Evolutionary conservation across 2,888 invertebrate species (phyloP).

Genomic region (Orthonevra nobilis): DNA sequence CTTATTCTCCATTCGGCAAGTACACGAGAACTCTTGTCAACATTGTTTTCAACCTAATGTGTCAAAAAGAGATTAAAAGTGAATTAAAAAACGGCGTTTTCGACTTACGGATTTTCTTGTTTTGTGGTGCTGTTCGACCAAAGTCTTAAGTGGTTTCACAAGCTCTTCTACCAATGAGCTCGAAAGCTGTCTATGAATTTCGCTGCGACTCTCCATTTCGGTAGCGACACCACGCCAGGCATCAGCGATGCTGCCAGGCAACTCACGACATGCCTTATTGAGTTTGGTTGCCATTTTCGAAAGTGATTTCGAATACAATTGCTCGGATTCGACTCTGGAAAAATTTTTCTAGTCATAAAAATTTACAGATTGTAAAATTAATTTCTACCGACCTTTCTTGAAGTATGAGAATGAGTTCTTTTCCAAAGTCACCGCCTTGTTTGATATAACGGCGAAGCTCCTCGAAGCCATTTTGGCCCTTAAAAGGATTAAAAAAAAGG

Average conservation of each 20-base stretch:
- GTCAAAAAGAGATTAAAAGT: conserved; percentile 34
- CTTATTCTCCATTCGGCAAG: conserved; percentile 92
- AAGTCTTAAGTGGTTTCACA: conserved; percentile 90
- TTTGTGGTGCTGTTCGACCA: conserved; percentile 87
- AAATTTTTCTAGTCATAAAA: neutral
- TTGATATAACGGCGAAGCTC: conserved; percentile 95
- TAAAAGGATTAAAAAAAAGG: too few relatives aligned
- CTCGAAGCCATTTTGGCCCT: conserved; percentile 97
- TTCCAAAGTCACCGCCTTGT: conserved; percentile 96
- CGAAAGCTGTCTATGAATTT: conserved; percentile 92
- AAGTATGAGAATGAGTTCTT: conserved; percentile 92
- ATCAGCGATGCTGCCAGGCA: conserved; percentile 89
- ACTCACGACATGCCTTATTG: conserved; percentile 89
- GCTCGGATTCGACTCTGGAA: conserved; percentile 92
- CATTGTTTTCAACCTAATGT: conserved; percentile 86
- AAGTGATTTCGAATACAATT: conserved; percentile 93
- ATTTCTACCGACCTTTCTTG: conserved; percentile 89
- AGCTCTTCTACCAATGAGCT: conserved; percentile 91
- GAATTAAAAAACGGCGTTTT: too few relatives aligned
- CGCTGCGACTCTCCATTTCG: conserved; percentile 96
- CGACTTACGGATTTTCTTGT: conserved; percentile 85
- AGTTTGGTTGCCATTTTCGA: conserved; percentile 93
- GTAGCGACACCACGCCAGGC: conserved; percentile 95
- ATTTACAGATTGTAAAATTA: neutral
- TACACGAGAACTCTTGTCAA: conserved; percentile 91